Base-by-base conservation (phyloP, 64 coral and sea anemone species). In the Acropora tenuis region DNA sequence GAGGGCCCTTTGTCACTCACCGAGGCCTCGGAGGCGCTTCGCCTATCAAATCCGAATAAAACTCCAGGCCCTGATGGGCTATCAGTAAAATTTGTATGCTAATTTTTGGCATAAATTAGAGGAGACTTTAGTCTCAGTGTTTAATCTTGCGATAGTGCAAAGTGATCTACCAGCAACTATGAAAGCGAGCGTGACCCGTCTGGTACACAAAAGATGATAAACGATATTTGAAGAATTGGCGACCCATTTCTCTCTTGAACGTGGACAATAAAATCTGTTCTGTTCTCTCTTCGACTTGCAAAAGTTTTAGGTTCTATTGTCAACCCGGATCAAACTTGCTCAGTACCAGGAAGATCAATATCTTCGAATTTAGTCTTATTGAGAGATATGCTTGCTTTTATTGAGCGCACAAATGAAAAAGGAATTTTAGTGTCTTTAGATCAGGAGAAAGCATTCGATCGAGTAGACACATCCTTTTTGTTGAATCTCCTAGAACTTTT, bases 41-140 rank as follows among this genome's bases (percentile, higher is more conserved):
- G 58, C 1, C 15, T 2, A 3, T 12, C 80, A 3, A 15, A 61
- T 6, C 6, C 7, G 5, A 48, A 13, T 8, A 88, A 93, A 20
- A 57, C 91, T 0, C 91, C 76, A 0, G 84, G 91, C 0, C 67
- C 43, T 11, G 91, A 93, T 48, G 84, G 91, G 1, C 57, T 93
- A 0, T 16, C 91, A 1, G 45, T 93, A 1, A 43, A 88, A 1
- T 93, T 93, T 41, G n/a, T 93, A 88, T 75, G 16, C 6, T 1
- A 12, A 6, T 6, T 88, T 93, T 67, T 57, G 68, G 57, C 9
- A 75, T 43, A 7, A 55, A 16, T 60, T 93, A 2, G 49, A 47
- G 0, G 85, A 65, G 2, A 5, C n/a, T 3, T 63, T 93, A 15
- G 13, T 50, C 1, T 1, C 1, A 1, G 47, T 78, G 17, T 17